Percentiles rank a stretch among this genome's conserved stretches.
Evolutionary conservation across 2,113 vertebrate species (phyloP).

Genomic region (Cochlearius cochlearius): DNA sequence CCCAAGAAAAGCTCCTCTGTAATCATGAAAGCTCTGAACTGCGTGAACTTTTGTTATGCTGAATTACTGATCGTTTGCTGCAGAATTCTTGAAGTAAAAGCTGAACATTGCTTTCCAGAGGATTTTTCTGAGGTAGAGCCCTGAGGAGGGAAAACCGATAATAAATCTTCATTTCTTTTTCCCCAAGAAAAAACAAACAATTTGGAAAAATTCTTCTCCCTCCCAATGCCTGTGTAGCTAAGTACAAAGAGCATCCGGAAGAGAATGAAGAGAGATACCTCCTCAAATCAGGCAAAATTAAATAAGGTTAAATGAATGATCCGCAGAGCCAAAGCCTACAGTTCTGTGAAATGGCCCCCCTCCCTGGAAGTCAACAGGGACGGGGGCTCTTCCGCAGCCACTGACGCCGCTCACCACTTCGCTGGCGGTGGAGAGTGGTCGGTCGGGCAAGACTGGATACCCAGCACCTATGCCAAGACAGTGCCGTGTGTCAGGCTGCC

Average conservation of each 20-base stretch:
- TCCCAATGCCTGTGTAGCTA: not conserved
- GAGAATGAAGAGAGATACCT: not conserved
- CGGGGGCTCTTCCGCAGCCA: not conserved
- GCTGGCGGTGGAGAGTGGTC: not conserved
- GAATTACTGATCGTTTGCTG: not conserved
- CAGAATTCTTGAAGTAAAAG: not conserved
- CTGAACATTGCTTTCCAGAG: not conserved
- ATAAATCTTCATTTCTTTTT: not conserved
- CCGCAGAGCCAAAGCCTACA: not conserved
- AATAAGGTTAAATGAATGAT: not conserved
- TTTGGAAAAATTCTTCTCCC: not conserved
- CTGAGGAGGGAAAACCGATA: not conserved
- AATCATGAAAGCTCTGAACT: slow-evolving; percentile 31
- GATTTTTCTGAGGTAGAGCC: not conserved
- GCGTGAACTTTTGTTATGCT: slow-evolving; percentile 10
- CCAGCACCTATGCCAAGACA: not conserved
- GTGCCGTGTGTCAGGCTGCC: accelerated
- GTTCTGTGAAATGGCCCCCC: not conserved
- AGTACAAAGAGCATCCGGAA: not conserved
- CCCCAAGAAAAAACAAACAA: not conserved
- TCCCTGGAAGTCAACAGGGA: not conserved
- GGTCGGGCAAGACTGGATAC: accelerated
- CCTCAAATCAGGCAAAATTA: not conserved
- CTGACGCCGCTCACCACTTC: not conserved
- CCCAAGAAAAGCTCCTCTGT: slow-evolving; percentile 25